Evolutionary conservation across 2,113 vertebrate genomes (phyloP).

Genomic region (Ondatra zibethicus): DNA sequence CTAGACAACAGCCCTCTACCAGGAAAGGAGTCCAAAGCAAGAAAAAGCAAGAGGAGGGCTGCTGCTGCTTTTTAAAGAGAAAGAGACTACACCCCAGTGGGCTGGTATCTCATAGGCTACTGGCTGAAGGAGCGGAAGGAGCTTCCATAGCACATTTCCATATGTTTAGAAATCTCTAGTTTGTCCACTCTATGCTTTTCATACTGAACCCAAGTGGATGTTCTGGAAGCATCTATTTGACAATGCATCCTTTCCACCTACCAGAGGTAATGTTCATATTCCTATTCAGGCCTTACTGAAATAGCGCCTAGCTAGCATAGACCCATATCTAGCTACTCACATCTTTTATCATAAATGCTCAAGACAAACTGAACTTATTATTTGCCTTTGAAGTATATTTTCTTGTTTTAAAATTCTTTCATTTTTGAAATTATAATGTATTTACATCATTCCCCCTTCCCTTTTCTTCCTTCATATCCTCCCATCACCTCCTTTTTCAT

Average conservation of each 20-base stretch:
- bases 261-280: neutral
- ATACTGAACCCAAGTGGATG: neutral
- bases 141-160: no score
- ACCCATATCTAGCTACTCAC: neutral
- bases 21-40: no score
- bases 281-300: neutral
- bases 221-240: neutral
- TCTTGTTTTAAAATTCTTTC: neutral
- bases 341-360: conserved; percentile 46
- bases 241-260: neutral
- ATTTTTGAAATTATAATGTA: neutral
- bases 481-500: neutral
- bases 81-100: no score
- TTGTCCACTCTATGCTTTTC: neutral
- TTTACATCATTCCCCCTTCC: neutral
- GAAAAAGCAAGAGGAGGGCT: no score
- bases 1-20: no score
- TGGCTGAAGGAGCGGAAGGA: no score
- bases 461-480: neutral
- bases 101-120: no score
- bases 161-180: neutral
- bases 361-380: conserved; percentile 27
- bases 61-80: no score
- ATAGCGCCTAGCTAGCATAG: neutral
- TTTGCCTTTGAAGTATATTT: neutral